Conservation (phyloP, 2,113 vertebrate genomes). For the Bungarus multicinctus region DNA sequence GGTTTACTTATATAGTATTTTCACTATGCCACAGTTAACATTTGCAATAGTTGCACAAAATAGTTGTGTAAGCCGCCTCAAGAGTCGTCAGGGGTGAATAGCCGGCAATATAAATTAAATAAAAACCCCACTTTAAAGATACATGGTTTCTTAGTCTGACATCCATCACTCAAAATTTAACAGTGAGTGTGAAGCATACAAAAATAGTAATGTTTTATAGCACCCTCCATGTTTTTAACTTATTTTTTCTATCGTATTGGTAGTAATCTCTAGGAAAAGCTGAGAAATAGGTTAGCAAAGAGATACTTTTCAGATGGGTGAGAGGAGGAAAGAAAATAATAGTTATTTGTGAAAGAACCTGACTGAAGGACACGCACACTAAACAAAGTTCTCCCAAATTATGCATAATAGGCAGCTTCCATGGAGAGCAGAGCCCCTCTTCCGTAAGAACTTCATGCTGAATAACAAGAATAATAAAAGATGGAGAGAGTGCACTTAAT, state of each 20-base stretch:
- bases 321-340: not conserved
- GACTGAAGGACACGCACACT: not conserved
- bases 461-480: not conserved
- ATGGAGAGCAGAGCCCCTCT: not conserved
- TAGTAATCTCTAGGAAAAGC: not conserved
- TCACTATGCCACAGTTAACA: not conserved
- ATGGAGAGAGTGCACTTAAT: not conserved
- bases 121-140: not conserved
- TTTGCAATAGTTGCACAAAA: not conserved
- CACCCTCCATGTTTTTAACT: not conserved
- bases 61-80: no score
- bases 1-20: not conserved
- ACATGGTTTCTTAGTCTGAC: not conserved
- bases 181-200: not conserved
- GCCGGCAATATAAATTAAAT: no score
- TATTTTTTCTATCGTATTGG: not conserved
- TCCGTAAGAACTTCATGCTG: not conserved
- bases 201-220: not conserved
- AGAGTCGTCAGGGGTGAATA: no score
- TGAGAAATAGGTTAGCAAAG: not conserved
- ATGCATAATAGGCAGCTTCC: not conserved
- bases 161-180: not conserved
- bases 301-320: not conserved
- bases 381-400: not conserved
- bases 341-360: not conserved